A percentile compares a stretch with the other conserved stretches of the same genome.
These are phyloP conservation scores for Ariopsis seemanni DNA, from an alignment of 2,113 vertebrate species.

Conservation along the genomic window DNA sequence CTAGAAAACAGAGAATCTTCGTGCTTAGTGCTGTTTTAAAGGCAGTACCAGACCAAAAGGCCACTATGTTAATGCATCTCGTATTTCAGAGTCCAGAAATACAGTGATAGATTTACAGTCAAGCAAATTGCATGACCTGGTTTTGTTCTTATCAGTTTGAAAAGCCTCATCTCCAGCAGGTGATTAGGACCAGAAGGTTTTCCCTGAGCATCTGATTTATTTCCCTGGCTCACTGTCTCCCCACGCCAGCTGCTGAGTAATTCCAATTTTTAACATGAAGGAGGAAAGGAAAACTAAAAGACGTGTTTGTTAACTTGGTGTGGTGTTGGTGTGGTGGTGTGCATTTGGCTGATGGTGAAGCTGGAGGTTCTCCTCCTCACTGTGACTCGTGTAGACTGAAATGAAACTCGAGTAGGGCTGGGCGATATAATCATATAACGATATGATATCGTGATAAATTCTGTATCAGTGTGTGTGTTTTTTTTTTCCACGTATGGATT, in stretches of 20 bases:
- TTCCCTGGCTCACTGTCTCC: background rate
- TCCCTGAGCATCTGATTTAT: background rate
- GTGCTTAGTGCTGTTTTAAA: background rate
- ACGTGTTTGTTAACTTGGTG: conserved; percentile 28
- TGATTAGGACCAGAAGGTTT: background rate
- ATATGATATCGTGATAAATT: too few species aligned
- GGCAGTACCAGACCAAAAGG: background rate
- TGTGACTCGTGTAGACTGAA: background rate
- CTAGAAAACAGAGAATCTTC: too few species aligned
- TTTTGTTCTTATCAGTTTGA: background rate
- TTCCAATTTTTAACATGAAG: conserved; percentile 6
- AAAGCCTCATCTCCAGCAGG: background rate
- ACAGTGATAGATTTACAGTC: background rate
- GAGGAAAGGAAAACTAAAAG: background rate
- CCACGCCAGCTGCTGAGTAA: conserved; percentile 34
- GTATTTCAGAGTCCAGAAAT: background rate
- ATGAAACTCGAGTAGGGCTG: too few species aligned
- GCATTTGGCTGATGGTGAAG: background rate
- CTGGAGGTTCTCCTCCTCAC: too few species aligned
- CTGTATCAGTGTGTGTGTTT: too few species aligned
- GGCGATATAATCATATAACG: too few species aligned
- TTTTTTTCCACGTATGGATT: too few species aligned
- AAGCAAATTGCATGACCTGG: background rate
- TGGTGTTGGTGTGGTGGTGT: conserved; percentile 10
- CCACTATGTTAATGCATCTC: too few species aligned